Evolutionary conservation across 1,140 invertebrate genomes (phyloP), one percentile per base, ranked within the genome.

Genomic region (Copidosoma floridanum): DNA sequence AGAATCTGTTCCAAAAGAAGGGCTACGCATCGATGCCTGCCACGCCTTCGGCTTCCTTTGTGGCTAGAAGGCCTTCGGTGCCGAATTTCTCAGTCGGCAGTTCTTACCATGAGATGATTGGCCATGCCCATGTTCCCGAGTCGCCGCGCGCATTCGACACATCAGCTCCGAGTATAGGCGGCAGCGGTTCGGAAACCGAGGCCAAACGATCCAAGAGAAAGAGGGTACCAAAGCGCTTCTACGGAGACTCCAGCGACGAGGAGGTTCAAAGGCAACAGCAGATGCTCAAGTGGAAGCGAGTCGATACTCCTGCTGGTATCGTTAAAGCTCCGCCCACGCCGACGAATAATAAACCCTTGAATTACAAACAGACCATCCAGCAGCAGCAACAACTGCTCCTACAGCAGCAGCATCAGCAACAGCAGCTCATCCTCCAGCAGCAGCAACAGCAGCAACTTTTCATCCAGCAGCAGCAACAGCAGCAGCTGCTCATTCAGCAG

Each of bases 161-260:
- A 6, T n/a, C n/a, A n/a, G 24, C 61, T 47, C 66, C 67, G 21
- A 77, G 65, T 50, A 54, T 70, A 18, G 29, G 64, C 40, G 56
- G 63, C 26, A 68, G 61, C 63, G 60, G 72, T 21, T 65, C 77
- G 1, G 81, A 84, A 70, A 74, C 82, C 3, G 86, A 87, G 64
- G 85, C 73, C 10, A 88, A 88, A 68, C 80, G 89, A 12, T 90
- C 90, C 1, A 91, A 92, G 73, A 82, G 91, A 24, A 84, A 88
- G 71, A 78, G 89, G 24, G 85, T 90, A 26, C 90, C 89, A 7
- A 92, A 91, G 69, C 89, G 88, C 68, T 93, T 93, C 71, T 92
- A 92, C 69, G 91, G 90, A 2, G 92, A 92, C 72, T 90, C 89
- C 0, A 92, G 89, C 69, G 89, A 91, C 65, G 91, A 92, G 65